Percentiles rank a stretch among this genome's conserved stretches.
These are phyloP conservation scores for Sphaerophoria taeniata DNA, from an alignment of 2,888 invertebrate genomes.

Conservation along the genomic window DNA sequence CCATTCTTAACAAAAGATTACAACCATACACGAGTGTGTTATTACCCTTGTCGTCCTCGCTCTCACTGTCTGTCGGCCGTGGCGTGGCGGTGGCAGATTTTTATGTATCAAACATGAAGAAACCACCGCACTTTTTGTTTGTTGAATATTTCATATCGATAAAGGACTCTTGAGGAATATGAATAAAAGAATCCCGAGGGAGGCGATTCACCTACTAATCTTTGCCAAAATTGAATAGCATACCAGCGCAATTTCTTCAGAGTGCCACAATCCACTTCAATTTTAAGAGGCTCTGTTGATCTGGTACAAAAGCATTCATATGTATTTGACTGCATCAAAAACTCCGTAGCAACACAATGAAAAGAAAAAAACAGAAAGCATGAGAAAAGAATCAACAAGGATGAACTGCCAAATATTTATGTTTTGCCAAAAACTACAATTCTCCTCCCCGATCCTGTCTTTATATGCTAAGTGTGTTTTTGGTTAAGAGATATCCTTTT, in stretches of 20 bases:
- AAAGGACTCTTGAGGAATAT: constrained; percentile 28
- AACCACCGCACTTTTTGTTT: background rate
- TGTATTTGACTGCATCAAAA: background rate
- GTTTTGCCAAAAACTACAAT: constrained; percentile 1
- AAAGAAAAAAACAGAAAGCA: background rate
- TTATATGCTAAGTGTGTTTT: background rate
- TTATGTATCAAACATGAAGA: background rate
- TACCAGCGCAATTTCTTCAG: background rate
- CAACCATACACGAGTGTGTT: constrained; percentile 17
- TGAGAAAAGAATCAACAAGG: too few relatives aligned
- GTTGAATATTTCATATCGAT: constrained; percentile 12
- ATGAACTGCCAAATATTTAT: constrained; percentile 31
- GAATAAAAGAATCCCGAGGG: constrained; percentile 19
- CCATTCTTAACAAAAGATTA: constrained; percentile 22
- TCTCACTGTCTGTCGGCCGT: background rate
- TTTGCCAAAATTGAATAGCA: constrained; percentile 29
- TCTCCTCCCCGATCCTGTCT: background rate
- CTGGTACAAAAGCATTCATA: background rate
- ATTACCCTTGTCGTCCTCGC: constrained; percentile 21
- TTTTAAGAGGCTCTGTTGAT: background rate
- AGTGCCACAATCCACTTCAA: background rate
- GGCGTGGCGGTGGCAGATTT: background rate
- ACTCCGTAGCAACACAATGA: constrained; percentile 23
- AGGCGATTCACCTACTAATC: constrained; percentile 60
- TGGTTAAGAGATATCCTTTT: background rate